These are phyloP conservation scores for Montipora cactus DNA, from an alignment of 64 coral and sea anemone species.

Conservation along the genomic window DNA sequence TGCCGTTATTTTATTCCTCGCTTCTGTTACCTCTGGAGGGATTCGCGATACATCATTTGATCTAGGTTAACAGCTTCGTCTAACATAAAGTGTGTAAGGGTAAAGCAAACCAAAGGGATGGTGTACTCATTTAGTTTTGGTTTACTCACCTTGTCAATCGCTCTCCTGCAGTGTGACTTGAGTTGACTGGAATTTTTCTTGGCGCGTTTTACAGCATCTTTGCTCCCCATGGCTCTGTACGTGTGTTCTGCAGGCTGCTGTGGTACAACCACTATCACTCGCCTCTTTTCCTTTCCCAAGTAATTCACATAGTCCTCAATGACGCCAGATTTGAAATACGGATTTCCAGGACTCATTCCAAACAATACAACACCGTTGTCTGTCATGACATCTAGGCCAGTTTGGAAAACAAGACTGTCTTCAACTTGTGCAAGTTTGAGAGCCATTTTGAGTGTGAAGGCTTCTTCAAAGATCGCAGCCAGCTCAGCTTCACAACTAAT, in stretches of 20 bases:
- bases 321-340: conserved; percentile 56
- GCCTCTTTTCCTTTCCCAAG: conserved; percentile 57
- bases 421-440: conserved; percentile 31
- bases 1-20: background rate
- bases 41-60: no score
- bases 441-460: background rate
- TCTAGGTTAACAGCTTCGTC: background rate
- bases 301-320: conserved; percentile 71
- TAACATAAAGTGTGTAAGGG: background rate
- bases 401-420: conserved; percentile 42
- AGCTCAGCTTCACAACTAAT: conserved; percentile 3
- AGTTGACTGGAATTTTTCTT: conserved; percentile 69
- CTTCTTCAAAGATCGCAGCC: background rate
- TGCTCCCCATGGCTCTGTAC: conserved; percentile 71
- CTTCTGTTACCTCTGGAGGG: no score
- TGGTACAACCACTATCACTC: conserved; percentile 53
- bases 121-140: background rate
- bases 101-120: background rate
- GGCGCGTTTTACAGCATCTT: conserved; percentile 76
- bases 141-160: conserved; percentile 68
- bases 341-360: conserved; percentile 82
- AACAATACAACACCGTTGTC: conserved; percentile 71
- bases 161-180: conserved; percentile 61
- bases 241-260: conserved; percentile 76
- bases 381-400: conserved; percentile 52